Evolutionary conservation across 2,113 vertebrate genomes (phyloP).

Genomic region (Cochlearius cochlearius): DNA sequence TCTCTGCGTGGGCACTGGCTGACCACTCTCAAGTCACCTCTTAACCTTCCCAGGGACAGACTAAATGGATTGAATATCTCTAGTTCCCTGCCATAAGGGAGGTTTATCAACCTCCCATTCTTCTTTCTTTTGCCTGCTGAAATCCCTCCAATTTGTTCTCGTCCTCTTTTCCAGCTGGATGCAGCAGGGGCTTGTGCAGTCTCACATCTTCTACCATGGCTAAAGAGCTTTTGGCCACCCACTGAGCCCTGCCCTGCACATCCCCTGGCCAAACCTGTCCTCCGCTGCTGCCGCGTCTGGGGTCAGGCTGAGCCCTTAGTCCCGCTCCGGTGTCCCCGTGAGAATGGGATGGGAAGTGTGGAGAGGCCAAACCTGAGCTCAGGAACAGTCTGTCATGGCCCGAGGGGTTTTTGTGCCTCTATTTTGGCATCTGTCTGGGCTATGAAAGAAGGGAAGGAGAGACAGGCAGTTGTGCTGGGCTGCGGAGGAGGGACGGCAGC

Average conservation of each 20-base stretch:
- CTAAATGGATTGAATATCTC: not conserved
- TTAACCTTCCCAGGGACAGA: not conserved
- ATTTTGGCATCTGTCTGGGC: not conserved
- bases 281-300: not conserved
- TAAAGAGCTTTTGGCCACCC: not conserved
- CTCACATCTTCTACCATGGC: not conserved
- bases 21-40: not conserved
- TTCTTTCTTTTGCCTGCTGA: not conserved
- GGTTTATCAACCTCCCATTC: not conserved
- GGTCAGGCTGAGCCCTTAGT: not conserved
- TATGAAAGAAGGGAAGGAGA: not conserved
- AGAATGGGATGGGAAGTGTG: not conserved
- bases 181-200: not conserved
- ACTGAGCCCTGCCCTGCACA: not conserved
- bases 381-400: not conserved
- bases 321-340: not conserved
- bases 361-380: not conserved
- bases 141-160: not conserved
- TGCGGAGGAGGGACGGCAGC: not conserved
- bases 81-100: not conserved
- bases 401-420: not conserved
- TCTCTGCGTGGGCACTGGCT: not conserved
- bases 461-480: not conserved
- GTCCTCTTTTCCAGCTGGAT: not conserved
- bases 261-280: not conserved